phyloP scores from a whole-genome alignment of 2,888 invertebrate species.

The Tuberolachnus salignus region DNA sequence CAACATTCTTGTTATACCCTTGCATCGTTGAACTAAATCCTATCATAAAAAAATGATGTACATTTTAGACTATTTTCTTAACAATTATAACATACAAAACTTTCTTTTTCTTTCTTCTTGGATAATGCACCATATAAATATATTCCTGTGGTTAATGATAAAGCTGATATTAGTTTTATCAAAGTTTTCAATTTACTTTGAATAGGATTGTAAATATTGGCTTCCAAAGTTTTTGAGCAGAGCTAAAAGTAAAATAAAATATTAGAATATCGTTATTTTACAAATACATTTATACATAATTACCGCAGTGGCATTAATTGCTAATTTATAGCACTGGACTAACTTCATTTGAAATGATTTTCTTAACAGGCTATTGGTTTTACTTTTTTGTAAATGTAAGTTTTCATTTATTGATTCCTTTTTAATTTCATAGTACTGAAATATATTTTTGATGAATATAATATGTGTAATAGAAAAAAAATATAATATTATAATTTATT shows the following conservation, averaged over 20 bases:
- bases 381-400: not conserved
- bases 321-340: slow-evolving; percentile 39
- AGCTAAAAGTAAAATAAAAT: not conserved
- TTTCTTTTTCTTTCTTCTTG: slow-evolving; percentile 33
- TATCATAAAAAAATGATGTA: not conserved
- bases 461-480: too few relatives aligned
- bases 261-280: not conserved
- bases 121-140: slow-evolving; percentile 42
- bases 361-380: slow-evolving; percentile 7
- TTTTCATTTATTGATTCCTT: slow-evolving; percentile 40
- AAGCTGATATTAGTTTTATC: slow-evolving; percentile 28
- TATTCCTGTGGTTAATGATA: slow-evolving; percentile 42
- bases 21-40: slow-evolving; percentile 46
- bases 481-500: too few relatives aligned
- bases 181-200: slow-evolving; percentile 46
- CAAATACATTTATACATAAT: not conserved
- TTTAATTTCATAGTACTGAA: slow-evolving; percentile 30
- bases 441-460: not conserved
- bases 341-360: slow-evolving; percentile 32
- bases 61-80: not conserved
- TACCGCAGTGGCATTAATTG: slow-evolving; percentile 31
- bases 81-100: slow-evolving; percentile 26
- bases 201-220: slow-evolving; percentile 37
- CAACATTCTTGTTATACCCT: slow-evolving; percentile 3
- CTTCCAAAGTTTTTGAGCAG: slow-evolving; percentile 39